Conservation (phyloP, 2,888 invertebrate species). For the Catocala sponsa region DNA sequence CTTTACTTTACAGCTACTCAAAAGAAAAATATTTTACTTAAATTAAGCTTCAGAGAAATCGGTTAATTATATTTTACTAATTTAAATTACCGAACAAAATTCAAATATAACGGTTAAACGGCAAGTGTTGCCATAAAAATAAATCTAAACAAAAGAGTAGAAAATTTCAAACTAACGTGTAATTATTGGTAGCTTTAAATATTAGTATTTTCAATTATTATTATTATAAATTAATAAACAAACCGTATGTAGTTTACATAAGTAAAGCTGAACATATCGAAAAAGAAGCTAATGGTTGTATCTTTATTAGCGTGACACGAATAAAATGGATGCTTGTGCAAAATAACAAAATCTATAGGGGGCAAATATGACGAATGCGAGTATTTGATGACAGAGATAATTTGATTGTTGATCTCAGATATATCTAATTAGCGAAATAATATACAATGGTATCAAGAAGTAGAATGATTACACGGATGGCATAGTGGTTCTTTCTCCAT, state of each 20-base stretch:
- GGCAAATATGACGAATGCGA: no score
- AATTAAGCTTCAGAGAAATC: no score
- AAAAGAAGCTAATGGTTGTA: constrained; percentile 58
- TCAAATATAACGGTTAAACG: neutral
- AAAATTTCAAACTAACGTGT: constrained; percentile 31
- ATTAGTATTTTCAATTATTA: constrained; percentile 47
- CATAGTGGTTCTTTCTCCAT: no score
- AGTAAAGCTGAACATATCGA: constrained; percentile 67
- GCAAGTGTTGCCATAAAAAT: constrained; percentile 30
- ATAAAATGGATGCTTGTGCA: neutral
- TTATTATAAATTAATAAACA: constrained; percentile 30
- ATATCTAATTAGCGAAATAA: no score
- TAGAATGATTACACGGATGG: no score
- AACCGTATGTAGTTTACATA: constrained; percentile 43
- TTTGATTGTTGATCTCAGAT: no score
- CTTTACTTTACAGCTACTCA: no score
- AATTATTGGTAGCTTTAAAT: constrained; percentile 48
- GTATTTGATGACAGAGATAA: no score
- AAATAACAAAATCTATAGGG: no score
- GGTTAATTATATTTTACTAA: no score
- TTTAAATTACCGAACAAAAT: neutral
- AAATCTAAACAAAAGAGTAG: constrained; percentile 28
- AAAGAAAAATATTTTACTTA: no score
- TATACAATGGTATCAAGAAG: no score
- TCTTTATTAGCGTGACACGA: constrained; percentile 16